Evolutionary conservation across 2,797 vertebrate genomes (phyloP), one percentile per base, ranked within the genome.

Genomic region (Strix occidentalis): DNA sequence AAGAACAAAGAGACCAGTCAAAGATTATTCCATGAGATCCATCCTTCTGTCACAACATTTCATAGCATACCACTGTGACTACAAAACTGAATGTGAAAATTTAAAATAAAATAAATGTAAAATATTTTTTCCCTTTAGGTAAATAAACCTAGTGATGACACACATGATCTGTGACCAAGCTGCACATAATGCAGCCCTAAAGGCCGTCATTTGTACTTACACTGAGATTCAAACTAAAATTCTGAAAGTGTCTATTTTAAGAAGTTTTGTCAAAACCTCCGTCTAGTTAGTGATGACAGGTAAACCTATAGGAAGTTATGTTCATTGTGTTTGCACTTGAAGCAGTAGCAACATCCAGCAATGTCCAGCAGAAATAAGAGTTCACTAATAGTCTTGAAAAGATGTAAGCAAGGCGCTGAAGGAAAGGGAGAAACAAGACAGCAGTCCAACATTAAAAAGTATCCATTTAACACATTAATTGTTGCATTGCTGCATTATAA

Each of bases 1-100:
- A 93, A 95, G 75, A 97, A 97, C 87, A 96, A 93, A 96, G 90
- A 86, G 83, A 96, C 77, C 90, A 92, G 87, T 97, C 96, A 96
- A 95, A 95, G 91, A 96, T 96, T 97, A 94, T 96, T 97, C 92
- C 74, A 85, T 81, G 66, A 97, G 92, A 98, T 96, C 93, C 85
- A 96, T 96, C 96, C 96, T 91, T 97, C 96, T 96, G 96, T 96
- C 95, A 94, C 75, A 58, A 82, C 82, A 63, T 89, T 97, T 97
- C 81, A 88, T 84, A 96, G 92, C 61, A 79, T 89, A 85, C 26
- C 50, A 86, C 78, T 94, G 68, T 82, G 61, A 90, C 90, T 96
- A 54, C 26, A 89, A 95, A 89, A 93, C 4, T 1, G 0, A 57
- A 46, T 46, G 83, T 58, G 58, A 90, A 91, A 66, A 72, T 77